Evolutionary conservation across 1,140 invertebrate genomes (phyloP).

Genomic region (Conus ventricosus): DNA sequence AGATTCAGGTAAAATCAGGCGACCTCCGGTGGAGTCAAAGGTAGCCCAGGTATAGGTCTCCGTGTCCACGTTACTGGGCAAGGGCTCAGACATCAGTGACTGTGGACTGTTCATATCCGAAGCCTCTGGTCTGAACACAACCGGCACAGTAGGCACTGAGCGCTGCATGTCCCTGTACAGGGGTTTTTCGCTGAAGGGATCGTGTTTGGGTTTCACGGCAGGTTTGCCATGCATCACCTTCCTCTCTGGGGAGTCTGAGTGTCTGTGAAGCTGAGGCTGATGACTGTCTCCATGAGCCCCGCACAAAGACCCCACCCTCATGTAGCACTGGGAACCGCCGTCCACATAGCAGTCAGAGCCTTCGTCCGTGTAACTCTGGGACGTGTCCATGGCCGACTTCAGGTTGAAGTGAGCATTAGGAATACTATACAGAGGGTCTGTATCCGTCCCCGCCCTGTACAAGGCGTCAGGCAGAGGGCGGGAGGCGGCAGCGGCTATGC

Average conservation of each 20-base stretch:
- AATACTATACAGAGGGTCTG: conserved; percentile 35
- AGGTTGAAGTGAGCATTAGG: conserved; percentile 36
- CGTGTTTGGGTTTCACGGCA: no score
- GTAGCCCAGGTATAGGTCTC: conserved; percentile 79
- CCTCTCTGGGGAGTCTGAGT: background rate
- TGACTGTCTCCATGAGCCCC: conserved; percentile 30
- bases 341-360: conserved; percentile 15
- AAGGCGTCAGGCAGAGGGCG: conserved; percentile 49
- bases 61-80: conserved; percentile 75
- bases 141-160: conserved; percentile 16
- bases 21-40: conserved; percentile 83
- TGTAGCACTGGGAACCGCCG: conserved; percentile 29
- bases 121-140: conserved; percentile 8
- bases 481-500: conserved; percentile 58
- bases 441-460: background rate
- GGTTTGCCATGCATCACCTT: background rate
- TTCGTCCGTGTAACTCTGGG: background rate
- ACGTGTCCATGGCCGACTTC: background rate
- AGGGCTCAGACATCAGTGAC: conserved; percentile 58
- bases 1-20: conserved; percentile 86
- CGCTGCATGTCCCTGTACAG: conserved; percentile 42
- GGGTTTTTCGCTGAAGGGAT: no score
- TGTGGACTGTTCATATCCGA: conserved; percentile 49
- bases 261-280: conserved; percentile 23
- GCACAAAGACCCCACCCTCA: conserved; percentile 39